A percentile compares a stretch with the other conserved stretches of the same genome.
phyloP scores from a whole-genome alignment of 2,797 vertebrate species.

The Falco concolor region DNA sequence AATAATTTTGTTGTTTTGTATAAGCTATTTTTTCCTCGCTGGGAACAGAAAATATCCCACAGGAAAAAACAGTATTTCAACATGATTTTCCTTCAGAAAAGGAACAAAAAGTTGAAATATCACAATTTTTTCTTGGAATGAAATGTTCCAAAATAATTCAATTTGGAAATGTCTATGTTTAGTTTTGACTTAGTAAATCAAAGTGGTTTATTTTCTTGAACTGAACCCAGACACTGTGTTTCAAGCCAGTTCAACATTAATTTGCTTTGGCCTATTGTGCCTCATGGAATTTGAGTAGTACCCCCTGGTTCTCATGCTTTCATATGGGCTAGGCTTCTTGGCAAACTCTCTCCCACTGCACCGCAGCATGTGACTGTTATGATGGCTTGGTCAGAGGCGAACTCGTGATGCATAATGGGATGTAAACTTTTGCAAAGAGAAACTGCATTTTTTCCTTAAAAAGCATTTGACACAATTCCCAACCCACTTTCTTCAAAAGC shows the following conservation, averaged over 20 bases:
- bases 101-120: slow-evolving; percentile 37
- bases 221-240: background rate
- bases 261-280: background rate
- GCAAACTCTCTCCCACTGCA: background rate
- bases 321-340: background rate
- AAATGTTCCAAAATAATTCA: slow-evolving; percentile 41
- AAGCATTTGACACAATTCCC: fast-evolving
- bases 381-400: background rate
- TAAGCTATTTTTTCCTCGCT: slow-evolving; percentile 10
- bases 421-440: background rate
- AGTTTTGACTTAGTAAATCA: slow-evolving; percentile 33
- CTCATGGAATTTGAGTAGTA: background rate
- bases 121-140: background rate
- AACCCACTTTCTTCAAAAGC: background rate
- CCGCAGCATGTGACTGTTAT: background rate
- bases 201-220: slow-evolving; percentile 29
- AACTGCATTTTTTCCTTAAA: background rate
- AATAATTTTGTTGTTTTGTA: slow-evolving; percentile 13
- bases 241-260: slow-evolving; percentile 9
- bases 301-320: background rate
- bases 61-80: background rate
- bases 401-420: background rate
- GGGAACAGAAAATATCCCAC: slow-evolving; percentile 23
- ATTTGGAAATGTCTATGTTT: slow-evolving; percentile 28
- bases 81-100: slow-evolving; percentile 7